Evolutionary conservation across 2,797 vertebrate species (phyloP), one percentile per base, ranked within the genome.

Genomic region (Dermochelys coriacea): DNA sequence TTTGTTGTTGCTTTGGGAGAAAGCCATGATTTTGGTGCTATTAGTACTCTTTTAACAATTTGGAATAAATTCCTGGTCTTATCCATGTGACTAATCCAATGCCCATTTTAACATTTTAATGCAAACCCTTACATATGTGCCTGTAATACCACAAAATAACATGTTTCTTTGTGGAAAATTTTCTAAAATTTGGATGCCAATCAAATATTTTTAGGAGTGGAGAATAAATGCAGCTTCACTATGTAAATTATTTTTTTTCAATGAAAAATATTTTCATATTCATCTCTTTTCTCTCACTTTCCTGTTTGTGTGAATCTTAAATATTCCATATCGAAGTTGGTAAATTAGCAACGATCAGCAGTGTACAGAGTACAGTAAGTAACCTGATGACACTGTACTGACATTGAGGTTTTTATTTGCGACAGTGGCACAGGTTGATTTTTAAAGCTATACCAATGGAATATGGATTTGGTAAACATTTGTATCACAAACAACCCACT

Each of bases 81-180:
- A 96, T 96, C 95, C 90, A 91, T 93, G 86, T 94, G 96, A 93
- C 94, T 94, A 59, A 88, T 94, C 89, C 95, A 90, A 82, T 91
- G 97, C 96, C 97, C 96, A 91, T 97, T 97, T 97, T 96, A 95
- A 95, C 88, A 0, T 96, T 97, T 96, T 94, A 94, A 94, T 95
- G 94, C 96, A 97, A 97, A 88, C 88, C 96, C 93, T 96, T 95
- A 97, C 96, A 97, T 98, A 97, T 97, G 97, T 96, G 97, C 96
- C 93, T 97, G 94, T 79, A 97, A 96, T 94, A 95, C 51, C 93
- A 93, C 95, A 97, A 97, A 96, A 97, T 97, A 93, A 96, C 90
- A 95, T 90, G 84, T 93, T 97, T 95, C 95, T 96, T 95, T 93
- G 93, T 94, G 82, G 95, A 93, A 97, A 88, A 91, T 95, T 94